Evolutionary conservation across 2,888 invertebrate species (phyloP), one percentile per base, ranked within the genome.

Genomic region (Patella depressa): DNA sequence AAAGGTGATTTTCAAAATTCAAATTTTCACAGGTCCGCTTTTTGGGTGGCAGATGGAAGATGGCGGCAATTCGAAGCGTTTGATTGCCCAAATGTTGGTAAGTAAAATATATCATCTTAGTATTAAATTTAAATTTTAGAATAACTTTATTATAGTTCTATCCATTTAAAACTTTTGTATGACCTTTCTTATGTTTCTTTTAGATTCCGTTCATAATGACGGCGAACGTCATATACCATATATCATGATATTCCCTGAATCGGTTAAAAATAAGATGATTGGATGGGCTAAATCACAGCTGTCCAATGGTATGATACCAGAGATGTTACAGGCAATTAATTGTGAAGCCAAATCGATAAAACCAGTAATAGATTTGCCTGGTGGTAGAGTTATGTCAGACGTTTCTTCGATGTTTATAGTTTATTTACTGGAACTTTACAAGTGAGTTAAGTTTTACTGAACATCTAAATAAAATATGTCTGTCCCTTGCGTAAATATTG

Each of bases 21-120:
- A 45, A 45, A 45, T 45, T 65, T 24, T 65, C 24, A 65, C 3
- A 65, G 65, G 65, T 65, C 65, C 11, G 65, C 65, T 2, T 24
- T 65, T 19, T 65, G 65, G 65, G 19, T 65, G 19, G 65, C 65
- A 24, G 65, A 65, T 65, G 65, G 65, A 12, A 65, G 65, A 65
- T 65, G 65, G 65, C 19, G 65, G 14, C 65, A 65, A 15, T 65
- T 19, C 11, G 65, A 65, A 65, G 65, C 65, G 19, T 65, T 24
- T 65, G 65, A 65, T 65, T 65, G 65, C 24, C 24, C 65, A 24
- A 65, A 65, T 65, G 14, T 65, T 11, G 65, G 65, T 65, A 65
- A 14, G 65, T 65, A 12, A 45, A 45, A 45, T 45, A 45, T 45
- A 45, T 45, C 45, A 45, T 45, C 7, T 45, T 9, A 45, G 45